A percentile compares a stretch with the other conserved stretches of the same genome.
Conservation (phyloP, 2,888 invertebrate species). For the Morpho helenor region DNA sequence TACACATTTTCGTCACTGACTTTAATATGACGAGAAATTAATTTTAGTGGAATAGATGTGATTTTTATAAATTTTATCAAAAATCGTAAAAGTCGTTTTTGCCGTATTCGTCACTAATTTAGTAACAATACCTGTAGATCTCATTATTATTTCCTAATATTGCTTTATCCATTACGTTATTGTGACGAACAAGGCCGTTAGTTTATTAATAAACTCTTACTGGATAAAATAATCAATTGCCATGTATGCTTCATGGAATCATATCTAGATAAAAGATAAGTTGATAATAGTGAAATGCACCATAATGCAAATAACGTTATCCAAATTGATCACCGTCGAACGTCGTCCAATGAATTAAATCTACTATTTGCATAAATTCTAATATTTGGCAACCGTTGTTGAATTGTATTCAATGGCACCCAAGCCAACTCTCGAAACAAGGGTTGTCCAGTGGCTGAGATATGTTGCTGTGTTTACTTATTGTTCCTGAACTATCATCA, state of each 20-base stretch:
- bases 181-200: conserved; percentile 1
- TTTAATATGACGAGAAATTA: too few species aligned
- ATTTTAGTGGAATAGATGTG: too few species aligned
- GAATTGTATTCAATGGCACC: conserved; percentile 9
- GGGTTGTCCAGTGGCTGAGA: neutral
- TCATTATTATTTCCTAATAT: neutral
- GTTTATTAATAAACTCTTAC: conserved; percentile 5
- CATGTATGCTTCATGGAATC: conserved; percentile 2
- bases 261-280: conserved; percentile 7
- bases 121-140: too few species aligned
- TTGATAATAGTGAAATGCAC: conserved; percentile 2
- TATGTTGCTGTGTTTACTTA: too few species aligned
- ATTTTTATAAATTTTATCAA: too few species aligned
- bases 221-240: neutral
- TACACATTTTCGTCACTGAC: too few species aligned
- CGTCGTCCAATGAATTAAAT: conserved; percentile 6
- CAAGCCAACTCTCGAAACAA: neutral
- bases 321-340: conserved; percentile 13
- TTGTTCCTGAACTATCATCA: too few species aligned
- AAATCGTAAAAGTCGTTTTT: too few species aligned
- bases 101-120: too few species aligned
- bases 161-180: neutral
- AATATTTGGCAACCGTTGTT: conserved; percentile 7
- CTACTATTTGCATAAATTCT: conserved; percentile 14
- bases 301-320: conserved; percentile 10